Evolutionary conservation across 2,888 invertebrate genomes (phyloP).

Genomic region (Drosophila lutescens): DNA sequence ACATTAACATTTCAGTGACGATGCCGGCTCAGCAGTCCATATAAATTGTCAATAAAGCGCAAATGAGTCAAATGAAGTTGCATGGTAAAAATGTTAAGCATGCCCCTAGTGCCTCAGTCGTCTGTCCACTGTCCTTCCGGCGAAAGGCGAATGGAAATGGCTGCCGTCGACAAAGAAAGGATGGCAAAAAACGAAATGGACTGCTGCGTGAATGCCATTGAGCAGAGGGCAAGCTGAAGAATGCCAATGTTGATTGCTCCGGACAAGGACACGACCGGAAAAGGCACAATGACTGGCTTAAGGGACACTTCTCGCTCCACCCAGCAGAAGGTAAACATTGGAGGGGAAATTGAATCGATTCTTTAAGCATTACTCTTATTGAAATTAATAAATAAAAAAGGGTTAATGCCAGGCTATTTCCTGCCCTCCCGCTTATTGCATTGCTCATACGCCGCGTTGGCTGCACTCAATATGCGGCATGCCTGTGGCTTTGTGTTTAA

Average conservation of each 20-base stretch:
- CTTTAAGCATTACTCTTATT: constrained; percentile 21
- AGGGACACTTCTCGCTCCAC: constrained; percentile 4
- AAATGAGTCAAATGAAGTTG: constrained; percentile 50
- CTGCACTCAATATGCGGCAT: constrained; percentile 19
- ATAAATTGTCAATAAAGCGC: constrained; percentile 54
- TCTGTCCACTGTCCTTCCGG: constrained; percentile 18
- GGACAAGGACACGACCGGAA: constrained; percentile 20
- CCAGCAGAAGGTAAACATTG: constrained; percentile 1
- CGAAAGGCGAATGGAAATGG: constrained; percentile 27
- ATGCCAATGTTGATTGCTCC: constrained; percentile 43
- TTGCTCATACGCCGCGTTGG: constrained; percentile 33
- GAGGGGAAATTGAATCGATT: constrained; percentile 15
- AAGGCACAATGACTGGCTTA: constrained; percentile 40
- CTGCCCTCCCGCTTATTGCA: constrained; percentile 8
- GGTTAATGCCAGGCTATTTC: neutral
- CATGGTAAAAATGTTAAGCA: constrained; percentile 51
- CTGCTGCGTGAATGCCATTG: constrained; percentile 19
- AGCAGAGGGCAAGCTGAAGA: constrained; percentile 26
- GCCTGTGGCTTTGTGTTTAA: constrained; percentile 15
- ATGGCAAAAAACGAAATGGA: neutral
- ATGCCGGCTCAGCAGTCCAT: constrained; percentile 26
- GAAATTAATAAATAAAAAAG: constrained; percentile 39
- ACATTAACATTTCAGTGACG: constrained; percentile 23
- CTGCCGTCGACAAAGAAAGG: constrained; percentile 12
- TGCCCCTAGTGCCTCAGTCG: neutral